Conservation (phyloP, 2,113 vertebrate species). For the Amphiprion percula region DNA sequence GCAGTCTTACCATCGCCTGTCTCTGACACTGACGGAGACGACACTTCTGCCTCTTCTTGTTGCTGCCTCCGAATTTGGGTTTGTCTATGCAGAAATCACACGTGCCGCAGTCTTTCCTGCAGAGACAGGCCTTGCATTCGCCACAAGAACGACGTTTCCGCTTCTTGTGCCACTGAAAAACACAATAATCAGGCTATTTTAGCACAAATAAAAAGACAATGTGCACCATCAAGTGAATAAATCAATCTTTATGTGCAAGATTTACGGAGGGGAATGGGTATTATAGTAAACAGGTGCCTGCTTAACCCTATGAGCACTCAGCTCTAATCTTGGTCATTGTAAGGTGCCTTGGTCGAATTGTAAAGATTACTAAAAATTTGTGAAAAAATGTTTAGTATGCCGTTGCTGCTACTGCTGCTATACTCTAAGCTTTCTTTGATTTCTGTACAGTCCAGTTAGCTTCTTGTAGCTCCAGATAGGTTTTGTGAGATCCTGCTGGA, state of each 20-base stretch:
- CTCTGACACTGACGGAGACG: slow-evolving; percentile 90
- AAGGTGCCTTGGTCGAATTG: too few species aligned
- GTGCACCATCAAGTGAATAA: background rate
- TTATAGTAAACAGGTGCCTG: background rate
- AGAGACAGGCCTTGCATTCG: slow-evolving; percentile 88
- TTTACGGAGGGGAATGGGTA: too few species aligned
- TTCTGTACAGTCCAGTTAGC: too few species aligned
- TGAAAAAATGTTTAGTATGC: too few species aligned
- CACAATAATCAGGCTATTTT: background rate
- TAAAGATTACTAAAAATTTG: too few species aligned
- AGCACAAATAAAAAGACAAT: background rate
- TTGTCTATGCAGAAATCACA: slow-evolving; percentile 93
- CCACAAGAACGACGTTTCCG: slow-evolving; percentile 88
- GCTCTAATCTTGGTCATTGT: too few species aligned
- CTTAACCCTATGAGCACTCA: background rate
- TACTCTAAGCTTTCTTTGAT: too few species aligned
- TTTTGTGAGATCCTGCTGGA: too few species aligned
- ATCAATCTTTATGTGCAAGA: background rate
- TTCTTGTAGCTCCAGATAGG: too few species aligned
- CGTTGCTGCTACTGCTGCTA: too few species aligned
- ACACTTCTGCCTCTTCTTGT: slow-evolving; percentile 93
- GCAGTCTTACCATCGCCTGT: slow-evolving; percentile 88
- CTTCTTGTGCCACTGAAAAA: slow-evolving; percentile 77
- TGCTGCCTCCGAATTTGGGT: slow-evolving; percentile 93
- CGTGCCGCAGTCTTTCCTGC: slow-evolving; percentile 88